A percentile compares a stretch with the other conserved stretches of the same genome.
Conservation (phyloP, 2,113 vertebrate species). For the Enhydra lutris region DNA sequence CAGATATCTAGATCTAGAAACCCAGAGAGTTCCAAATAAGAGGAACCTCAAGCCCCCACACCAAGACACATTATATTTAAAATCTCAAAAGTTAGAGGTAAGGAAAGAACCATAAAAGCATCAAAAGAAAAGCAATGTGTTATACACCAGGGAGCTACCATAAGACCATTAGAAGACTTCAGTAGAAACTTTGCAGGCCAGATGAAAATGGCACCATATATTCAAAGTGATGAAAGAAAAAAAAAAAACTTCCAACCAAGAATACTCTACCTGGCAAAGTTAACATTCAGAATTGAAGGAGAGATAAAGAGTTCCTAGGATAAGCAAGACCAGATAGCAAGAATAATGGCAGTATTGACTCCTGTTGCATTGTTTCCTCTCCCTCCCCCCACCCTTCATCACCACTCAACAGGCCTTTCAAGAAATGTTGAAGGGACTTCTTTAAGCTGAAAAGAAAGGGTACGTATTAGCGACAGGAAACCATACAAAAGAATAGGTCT, state of each 20-base stretch:
- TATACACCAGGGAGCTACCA: background rate
- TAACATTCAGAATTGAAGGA: background rate
- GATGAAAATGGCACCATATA: background rate
- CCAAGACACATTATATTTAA: background rate
- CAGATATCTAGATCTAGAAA: background rate
- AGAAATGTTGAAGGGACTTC: background rate
- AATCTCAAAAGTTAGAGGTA: background rate
- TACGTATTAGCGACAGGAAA: background rate
- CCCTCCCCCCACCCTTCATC: background rate
- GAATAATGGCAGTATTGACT: too few relatives aligned
- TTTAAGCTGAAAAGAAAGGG: background rate
- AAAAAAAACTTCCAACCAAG: background rate
- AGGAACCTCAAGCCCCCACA: background rate
- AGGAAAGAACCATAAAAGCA: background rate
- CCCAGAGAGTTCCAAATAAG: background rate
- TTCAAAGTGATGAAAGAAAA: background rate
- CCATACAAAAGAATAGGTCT: background rate
- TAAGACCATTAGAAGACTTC: background rate
- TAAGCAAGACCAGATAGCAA: background rate
- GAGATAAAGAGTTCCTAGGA: background rate
- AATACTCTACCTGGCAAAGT: background rate
- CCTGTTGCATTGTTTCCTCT: too few relatives aligned
- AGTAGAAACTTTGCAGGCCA: background rate
- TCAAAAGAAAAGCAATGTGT: background rate
- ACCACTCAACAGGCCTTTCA: background rate